phyloP scores from a whole-genome alignment of 2,888 invertebrate genomes.

The Caenorhabditis zanzibari region DNA sequence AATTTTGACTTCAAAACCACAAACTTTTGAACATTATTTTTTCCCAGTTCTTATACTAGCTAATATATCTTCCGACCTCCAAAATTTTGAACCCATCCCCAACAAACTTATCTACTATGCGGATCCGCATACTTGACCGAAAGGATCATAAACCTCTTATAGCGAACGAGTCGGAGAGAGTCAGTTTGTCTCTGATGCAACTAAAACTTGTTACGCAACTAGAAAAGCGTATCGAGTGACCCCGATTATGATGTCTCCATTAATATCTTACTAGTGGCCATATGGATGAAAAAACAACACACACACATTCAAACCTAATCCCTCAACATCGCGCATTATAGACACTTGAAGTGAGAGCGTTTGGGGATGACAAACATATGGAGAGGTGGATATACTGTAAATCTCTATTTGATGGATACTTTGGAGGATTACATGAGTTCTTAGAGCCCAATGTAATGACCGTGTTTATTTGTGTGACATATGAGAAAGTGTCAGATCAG shows the following conservation, averaged over 20 bases:
- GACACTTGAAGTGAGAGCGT: not conserved
- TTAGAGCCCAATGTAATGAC: not conserved
- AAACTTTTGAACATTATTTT: too few species aligned
- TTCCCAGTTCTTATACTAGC: conserved; percentile 3
- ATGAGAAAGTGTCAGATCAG: not conserved
- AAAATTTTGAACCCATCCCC: not conserved
- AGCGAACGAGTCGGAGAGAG: not conserved
- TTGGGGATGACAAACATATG: not conserved
- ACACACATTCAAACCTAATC: not conserved
- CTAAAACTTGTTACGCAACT: conserved; percentile 11
- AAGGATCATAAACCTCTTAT: conserved; percentile 53
- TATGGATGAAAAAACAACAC: not conserved
- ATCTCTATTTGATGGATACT: not conserved
- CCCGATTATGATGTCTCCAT: conserved; percentile 1
- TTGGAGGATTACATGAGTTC: conserved; percentile 5
- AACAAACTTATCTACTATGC: conserved; percentile 26
- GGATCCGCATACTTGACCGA: conserved; percentile 22
- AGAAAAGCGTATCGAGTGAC: not conserved
- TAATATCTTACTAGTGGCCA: not conserved
- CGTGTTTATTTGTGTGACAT: not conserved
- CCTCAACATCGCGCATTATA: conserved; percentile 6
- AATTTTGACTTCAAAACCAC: too few species aligned
- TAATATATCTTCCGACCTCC: not conserved
- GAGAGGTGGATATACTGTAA: not conserved
- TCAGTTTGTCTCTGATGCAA: conserved; percentile 56